phyloP scores from a whole-genome alignment of 2,888 invertebrate species.

The Cataglyphis livida region DNA sequence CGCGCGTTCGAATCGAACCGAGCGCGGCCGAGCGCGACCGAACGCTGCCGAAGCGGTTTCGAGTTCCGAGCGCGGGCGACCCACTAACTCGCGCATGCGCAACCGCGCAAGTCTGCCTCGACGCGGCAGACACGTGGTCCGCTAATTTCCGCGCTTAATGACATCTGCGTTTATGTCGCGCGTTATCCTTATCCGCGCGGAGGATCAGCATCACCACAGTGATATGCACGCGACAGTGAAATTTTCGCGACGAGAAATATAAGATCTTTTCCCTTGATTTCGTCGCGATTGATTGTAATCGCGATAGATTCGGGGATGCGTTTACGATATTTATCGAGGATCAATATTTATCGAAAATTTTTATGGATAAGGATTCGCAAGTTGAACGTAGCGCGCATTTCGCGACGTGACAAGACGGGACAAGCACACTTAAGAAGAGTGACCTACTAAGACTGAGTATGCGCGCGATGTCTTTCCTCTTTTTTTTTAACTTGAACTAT shows the following conservation, averaged over 20 bases:
- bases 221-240: not conserved
- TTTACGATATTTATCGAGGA: not conserved
- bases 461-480: slow-evolving; percentile 46
- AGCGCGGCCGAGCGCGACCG: slow-evolving; percentile 60
- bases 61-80: slow-evolving; percentile 70
- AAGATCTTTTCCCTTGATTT: not conserved
- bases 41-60: slow-evolving; percentile 46
- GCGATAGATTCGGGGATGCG: not conserved
- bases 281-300: not conserved
- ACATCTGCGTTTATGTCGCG: not conserved
- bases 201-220: not conserved
- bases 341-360: not conserved
- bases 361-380: not conserved
- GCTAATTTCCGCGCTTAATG: not conserved
- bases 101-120: not conserved
- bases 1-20: slow-evolving; percentile 70
- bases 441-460: slow-evolving; percentile 76
- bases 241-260: not conserved
- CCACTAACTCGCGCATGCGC: slow-evolving; percentile 71
- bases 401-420: slow-evolving; percentile 41
- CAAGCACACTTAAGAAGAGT: slow-evolving; percentile 73
- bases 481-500: slow-evolving; percentile 32
- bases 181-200: not conserved
- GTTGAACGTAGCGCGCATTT: not conserved
- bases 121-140: slow-evolving; percentile 15